Evolutionary conservation across 2,113 vertebrate genomes (phyloP).

Genomic region (Tachysurus fulvidraco): DNA sequence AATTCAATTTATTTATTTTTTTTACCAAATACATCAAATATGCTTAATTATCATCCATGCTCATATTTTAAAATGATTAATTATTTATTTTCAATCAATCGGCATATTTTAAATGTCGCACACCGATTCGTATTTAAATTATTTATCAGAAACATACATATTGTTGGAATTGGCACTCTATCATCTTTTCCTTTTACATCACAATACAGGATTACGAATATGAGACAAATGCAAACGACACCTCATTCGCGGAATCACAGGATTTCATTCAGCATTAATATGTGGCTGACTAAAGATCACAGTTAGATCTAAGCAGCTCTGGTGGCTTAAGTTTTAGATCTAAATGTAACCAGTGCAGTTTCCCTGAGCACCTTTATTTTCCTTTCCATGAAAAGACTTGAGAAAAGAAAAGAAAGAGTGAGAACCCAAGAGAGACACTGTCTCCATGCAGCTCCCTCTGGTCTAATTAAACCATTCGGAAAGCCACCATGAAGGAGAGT

Average conservation of each 20-base stretch:
- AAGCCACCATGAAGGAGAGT: constrained; percentile 61
- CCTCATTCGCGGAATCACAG: not conserved
- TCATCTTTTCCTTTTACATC: not conserved
- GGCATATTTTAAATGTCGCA: not conserved
- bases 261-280: not conserved
- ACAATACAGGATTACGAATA: not conserved
- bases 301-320: not conserved
- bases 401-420: constrained; percentile 37
- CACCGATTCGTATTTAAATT: not conserved
- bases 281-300: not conserved
- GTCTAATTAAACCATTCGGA: constrained; percentile 70
- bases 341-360: not conserved
- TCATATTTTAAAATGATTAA: not conserved
- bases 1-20: not conserved
- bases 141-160: not conserved
- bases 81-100: not conserved
- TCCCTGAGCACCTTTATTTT: constrained; percentile 34
- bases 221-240: not conserved
- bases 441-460: constrained; percentile 56
- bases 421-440: constrained; percentile 59
- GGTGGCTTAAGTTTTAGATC: not conserved
- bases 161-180: not conserved
- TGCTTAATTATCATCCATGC: not conserved
- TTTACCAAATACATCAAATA: not conserved
- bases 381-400: not conserved